Conservation (phyloP, 2,113 vertebrate genomes). For the Neopipo cinnamomea region DNA sequence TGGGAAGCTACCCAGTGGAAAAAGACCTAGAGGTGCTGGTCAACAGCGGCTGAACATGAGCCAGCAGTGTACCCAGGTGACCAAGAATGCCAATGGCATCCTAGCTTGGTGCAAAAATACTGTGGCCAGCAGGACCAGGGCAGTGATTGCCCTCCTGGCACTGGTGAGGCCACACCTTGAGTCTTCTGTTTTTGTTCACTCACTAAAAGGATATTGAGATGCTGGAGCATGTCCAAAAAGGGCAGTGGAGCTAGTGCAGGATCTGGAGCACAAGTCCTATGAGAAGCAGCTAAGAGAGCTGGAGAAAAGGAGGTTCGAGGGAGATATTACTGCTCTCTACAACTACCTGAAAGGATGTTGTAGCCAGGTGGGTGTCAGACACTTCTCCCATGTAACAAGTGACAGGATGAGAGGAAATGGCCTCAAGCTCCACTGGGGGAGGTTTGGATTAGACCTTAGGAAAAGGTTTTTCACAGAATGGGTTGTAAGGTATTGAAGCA, state of each 20-base stretch:
- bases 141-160: neutral
- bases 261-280: neutral
- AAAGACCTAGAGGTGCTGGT: neutral
- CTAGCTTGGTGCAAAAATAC: neutral
- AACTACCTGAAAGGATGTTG: neutral
- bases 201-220: no score
- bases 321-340: no score
- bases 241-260: rapidly evolving
- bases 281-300: neutral
- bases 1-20: neutral
- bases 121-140: neutral
- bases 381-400: neutral
- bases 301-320: neutral
- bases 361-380: neutral
- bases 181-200: rapidly evolving
- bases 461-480: neutral
- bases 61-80: neutral
- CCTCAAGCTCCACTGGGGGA: neutral
- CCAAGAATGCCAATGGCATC: neutral
- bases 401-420: neutral
- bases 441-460: neutral
- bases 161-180: rapidly evolving
- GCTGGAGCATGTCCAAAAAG: rapidly evolving
- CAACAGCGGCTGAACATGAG: neutral
- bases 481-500: neutral